Evolutionary conservation across 2,797 vertebrate species (phyloP).

Genomic region (Acrossocheilus wenchowensis): DNA sequence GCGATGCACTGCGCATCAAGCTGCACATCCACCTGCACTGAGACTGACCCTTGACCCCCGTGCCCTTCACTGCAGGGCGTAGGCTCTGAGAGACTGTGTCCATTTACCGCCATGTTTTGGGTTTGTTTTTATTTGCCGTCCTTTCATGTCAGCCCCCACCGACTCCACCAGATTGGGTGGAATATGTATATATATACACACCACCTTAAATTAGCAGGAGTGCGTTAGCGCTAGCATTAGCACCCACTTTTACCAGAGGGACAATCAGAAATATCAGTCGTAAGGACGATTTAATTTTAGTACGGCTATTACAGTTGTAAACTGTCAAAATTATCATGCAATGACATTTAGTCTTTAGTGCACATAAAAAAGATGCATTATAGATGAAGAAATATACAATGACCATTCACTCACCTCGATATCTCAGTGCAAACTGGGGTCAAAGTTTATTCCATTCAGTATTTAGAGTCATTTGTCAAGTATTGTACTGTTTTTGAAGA

Average conservation of each 20-base stretch:
- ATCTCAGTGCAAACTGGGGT: slow-evolving; percentile 67
- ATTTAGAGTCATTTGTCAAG: slow-evolving; percentile 76
- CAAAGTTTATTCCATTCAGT: slow-evolving; percentile 69
- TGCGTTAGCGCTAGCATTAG: slow-evolving; percentile 42
- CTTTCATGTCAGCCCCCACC: not conserved
- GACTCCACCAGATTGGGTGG: slow-evolving; percentile 67
- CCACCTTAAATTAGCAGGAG: slow-evolving; percentile 19
- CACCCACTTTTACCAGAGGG: slow-evolving; percentile 7
- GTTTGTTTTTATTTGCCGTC: slow-evolving; percentile 63
- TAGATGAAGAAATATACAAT: slow-evolving; percentile 43
- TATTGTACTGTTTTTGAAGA: slow-evolving; percentile 73
- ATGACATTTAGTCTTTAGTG: slow-evolving; percentile 40
- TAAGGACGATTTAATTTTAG: not conserved
- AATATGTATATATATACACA: slow-evolving; percentile 63
- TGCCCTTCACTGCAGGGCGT: slow-evolving; percentile 47
- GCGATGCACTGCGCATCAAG: slow-evolving; percentile 87
- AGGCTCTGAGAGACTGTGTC: slow-evolving; percentile 73
- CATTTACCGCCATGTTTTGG: slow-evolving; percentile 76
- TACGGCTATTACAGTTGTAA: slow-evolving; percentile 2
- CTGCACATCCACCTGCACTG: slow-evolving; percentile 90
- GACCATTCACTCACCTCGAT: slow-evolving; percentile 68
- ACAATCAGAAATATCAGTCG: slow-evolving; percentile 33
- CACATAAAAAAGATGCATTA: slow-evolving; percentile 48
- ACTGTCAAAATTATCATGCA: slow-evolving; percentile 26
- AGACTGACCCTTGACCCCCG: slow-evolving; percentile 59